These are phyloP conservation scores for Athene noctua DNA, from an alignment of 2,113 vertebrate genomes.

Conservation along the genomic window DNA sequence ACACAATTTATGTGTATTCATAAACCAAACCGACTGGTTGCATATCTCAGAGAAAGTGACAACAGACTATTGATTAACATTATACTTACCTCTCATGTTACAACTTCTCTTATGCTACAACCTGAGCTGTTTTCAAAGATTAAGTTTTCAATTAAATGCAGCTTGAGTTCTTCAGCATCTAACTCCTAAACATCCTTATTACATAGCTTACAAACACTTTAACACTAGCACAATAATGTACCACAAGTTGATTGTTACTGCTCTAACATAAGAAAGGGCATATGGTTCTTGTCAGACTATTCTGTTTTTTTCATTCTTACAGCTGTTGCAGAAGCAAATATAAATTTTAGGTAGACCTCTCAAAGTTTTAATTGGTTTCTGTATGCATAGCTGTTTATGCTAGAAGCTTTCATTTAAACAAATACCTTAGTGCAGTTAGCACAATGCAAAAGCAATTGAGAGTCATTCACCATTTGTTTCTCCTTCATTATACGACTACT, in stretches of 20 bases:
- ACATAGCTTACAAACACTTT: neutral
- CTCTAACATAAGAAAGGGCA: neutral
- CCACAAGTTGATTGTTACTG: conserved; percentile 1
- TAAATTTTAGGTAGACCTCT: conserved; percentile 27
- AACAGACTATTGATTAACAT: neutral
- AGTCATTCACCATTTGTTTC: conserved; percentile 16
- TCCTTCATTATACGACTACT: neutral
- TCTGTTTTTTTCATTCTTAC: conserved; percentile 7
- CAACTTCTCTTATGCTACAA: neutral
- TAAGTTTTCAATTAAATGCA: conserved; percentile 12
- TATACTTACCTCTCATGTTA: neutral
- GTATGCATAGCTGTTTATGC: neutral
- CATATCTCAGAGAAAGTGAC: neutral
- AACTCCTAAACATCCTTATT: neutral
- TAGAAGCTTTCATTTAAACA: conserved; percentile 41
- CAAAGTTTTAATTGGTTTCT: conserved; percentile 31
- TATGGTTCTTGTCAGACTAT: conserved; percentile 17
- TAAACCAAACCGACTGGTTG: neutral
- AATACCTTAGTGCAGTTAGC: conserved; percentile 11
- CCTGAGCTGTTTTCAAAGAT: neutral
- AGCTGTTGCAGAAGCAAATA: conserved; percentile 1
- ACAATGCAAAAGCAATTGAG: neutral
- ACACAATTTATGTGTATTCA: neutral
- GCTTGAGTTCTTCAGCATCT: neutral
- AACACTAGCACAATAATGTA: neutral